Conservation (phyloP, 2,113 vertebrate genomes). For the Pterocles burchelli region DNA sequence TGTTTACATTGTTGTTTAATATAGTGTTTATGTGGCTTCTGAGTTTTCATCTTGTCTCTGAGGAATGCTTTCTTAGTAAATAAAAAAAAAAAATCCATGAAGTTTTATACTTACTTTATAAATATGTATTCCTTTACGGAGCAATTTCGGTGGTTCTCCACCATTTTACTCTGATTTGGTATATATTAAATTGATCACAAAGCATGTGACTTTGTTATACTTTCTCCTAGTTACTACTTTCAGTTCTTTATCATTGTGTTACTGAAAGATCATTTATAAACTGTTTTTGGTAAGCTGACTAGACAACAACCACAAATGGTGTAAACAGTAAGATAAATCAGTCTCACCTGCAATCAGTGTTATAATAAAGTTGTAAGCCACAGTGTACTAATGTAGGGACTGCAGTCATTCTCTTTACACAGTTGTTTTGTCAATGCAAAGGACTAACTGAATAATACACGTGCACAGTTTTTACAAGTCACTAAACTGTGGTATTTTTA, state of each 20-base stretch:
- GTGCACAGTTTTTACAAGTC: neutral
- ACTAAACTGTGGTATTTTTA: neutral
- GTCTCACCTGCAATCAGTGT: neutral
- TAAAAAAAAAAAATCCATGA: neutral
- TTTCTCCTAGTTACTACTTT: neutral
- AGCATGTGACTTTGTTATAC: neutral
- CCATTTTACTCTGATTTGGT: neutral
- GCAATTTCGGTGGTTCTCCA: neutral
- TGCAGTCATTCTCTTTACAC: neutral
- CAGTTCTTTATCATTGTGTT: neutral
- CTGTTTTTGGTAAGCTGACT: neutral
- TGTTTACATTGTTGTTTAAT: neutral
- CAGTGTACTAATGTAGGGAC: neutral
- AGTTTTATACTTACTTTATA: neutral
- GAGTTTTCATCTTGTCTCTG: neutral
- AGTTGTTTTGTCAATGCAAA: neutral
- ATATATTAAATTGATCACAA: neutral
- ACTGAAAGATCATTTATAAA: neutral
- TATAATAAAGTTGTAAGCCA: neutral
- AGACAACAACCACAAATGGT: neutral
- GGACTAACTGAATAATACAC: neutral
- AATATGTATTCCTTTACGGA: neutral
- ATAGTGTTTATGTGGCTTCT: neutral
- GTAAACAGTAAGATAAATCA: neutral
- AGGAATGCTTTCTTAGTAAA: neutral